Conservation (phyloP, 2,113 vertebrate genomes). For the Lepus americanus region DNA sequence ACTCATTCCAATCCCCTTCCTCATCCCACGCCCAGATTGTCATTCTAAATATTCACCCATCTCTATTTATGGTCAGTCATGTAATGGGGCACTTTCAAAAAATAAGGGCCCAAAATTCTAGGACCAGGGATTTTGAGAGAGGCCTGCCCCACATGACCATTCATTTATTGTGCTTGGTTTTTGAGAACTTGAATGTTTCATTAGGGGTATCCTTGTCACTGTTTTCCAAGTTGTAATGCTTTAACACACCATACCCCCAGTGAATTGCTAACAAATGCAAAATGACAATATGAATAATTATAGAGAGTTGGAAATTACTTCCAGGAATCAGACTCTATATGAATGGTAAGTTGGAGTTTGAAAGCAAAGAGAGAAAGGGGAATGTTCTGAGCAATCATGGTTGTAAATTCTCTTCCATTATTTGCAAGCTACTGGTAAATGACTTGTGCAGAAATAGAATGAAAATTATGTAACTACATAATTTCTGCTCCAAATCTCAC, state of each 20-base stretch:
- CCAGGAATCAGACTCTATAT: background rate
- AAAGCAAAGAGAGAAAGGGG: background rate
- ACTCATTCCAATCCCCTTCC: background rate
- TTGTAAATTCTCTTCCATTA: background rate
- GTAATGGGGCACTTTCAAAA: conserved; percentile 19
- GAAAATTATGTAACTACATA: conserved; percentile 3
- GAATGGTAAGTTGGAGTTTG: background rate
- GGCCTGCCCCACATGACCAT: background rate
- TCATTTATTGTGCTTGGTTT: conserved; percentile 1
- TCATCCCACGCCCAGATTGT: conserved; percentile 3
- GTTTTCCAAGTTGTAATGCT: conserved; percentile 21
- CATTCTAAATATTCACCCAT: conserved; percentile 51
- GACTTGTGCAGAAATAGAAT: background rate
- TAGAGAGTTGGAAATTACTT: background rate
- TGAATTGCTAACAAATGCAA: background rate
- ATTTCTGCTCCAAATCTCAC: conserved; percentile 28
- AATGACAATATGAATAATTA: background rate
- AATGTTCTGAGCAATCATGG: background rate
- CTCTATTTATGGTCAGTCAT: conserved; percentile 56
- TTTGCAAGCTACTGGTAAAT: background rate
- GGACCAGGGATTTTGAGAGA: conserved; percentile 30
- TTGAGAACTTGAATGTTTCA: background rate
- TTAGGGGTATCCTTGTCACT: background rate
- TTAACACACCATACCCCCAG: background rate
- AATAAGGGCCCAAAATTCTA: conserved; percentile 29